These are phyloP conservation scores for Sphenopsis melanotis DNA, from an alignment of 2,797 vertebrate species.

Conservation along the genomic window DNA sequence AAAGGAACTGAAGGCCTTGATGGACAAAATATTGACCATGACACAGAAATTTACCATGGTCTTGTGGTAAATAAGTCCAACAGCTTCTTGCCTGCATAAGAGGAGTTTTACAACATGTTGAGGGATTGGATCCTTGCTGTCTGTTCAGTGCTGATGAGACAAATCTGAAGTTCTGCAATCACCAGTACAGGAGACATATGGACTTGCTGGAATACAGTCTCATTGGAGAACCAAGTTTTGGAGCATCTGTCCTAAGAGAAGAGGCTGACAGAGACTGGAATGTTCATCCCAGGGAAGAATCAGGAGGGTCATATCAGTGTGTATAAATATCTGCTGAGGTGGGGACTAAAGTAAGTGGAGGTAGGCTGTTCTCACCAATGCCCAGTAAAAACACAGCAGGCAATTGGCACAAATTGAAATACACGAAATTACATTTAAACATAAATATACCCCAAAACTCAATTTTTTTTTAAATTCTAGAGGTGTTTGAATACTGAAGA, in stretches of 20 bases:
- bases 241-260: neutral
- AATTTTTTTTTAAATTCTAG: neutral
- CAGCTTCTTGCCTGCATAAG: neutral
- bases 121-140: neutral
- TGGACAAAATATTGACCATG: neutral
- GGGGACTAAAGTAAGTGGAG: neutral
- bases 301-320: fast-evolving
- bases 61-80: neutral
- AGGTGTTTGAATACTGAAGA: neutral
- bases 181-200: neutral
- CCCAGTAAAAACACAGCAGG: neutral
- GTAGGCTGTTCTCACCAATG: neutral
- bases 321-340: neutral
- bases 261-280: neutral
- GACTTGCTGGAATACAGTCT: neutral
- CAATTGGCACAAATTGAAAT: neutral
- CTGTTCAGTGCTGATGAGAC: neutral
- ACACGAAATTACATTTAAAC: neutral
- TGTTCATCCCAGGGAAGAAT: neutral
- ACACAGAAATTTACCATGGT: neutral
- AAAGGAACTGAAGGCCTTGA: neutral
- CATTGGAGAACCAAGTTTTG: neutral
- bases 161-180: neutral
- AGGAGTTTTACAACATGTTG: fast-evolving
- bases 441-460: neutral